Evolutionary conservation across 64 coral and sea anemone genomes (phyloP).

Genomic region (Catalaphyllia jardinei): DNA sequence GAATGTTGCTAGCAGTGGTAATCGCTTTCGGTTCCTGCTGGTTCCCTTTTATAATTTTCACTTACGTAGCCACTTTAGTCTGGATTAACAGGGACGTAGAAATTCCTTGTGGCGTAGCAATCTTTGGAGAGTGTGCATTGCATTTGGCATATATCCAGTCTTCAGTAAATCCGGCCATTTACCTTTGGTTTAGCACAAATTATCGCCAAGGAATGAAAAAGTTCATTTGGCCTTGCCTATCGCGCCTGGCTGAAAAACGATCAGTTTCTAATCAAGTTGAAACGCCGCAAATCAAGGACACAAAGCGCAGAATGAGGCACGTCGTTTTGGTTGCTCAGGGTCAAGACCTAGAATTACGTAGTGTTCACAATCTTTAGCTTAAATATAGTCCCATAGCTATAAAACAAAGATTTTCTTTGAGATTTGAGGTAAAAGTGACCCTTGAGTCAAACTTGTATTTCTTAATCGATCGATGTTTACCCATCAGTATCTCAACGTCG

Average conservation of each 20-base stretch:
- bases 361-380: not conserved
- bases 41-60: constrained; percentile 17
- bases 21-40: constrained; percentile 8
- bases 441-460: not conserved
- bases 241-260: not conserved
- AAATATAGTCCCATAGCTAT: not conserved
- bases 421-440: not conserved
- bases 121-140: not conserved
- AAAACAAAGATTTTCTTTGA: not conserved
- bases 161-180: constrained; percentile 11
- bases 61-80: not conserved
- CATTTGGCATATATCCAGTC: constrained; percentile 15
- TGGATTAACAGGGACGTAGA: not conserved
- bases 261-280: not conserved
- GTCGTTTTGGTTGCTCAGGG: not conserved
- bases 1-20: not conserved
- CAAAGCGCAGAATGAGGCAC: not conserved
- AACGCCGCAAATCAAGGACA: not conserved
- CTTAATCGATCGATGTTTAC: too few species aligned
- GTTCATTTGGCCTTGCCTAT: not conserved
- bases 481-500: too few species aligned
- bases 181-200: constrained; percentile 14
- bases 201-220: not conserved
- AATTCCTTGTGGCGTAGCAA: not conserved
- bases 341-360: not conserved